Evolutionary conservation across 1,140 invertebrate species (phyloP).

Genomic region (Andricus grossulariae): DNA sequence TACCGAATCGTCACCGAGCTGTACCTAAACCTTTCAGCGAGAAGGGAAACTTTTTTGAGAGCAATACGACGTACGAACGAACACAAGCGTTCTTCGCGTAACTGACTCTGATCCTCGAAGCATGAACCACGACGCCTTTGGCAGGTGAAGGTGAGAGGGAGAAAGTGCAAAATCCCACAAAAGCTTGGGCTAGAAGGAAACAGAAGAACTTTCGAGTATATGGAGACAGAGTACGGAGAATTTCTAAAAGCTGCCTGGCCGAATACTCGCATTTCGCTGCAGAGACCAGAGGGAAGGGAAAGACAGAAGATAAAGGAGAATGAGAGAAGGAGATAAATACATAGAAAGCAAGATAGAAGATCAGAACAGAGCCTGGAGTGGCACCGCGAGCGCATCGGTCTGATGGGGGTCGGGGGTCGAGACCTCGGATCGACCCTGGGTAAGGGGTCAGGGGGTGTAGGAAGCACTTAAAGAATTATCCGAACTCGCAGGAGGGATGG

Average conservation of each 20-base stretch:
- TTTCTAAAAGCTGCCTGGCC: slow-evolving; percentile 56
- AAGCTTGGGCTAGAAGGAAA: slow-evolving; percentile 17
- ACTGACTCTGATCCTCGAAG: slow-evolving; percentile 59
- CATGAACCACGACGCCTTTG: slow-evolving; percentile 59
- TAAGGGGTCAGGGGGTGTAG: slow-evolving; percentile 61
- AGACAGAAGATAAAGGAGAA: slow-evolving; percentile 47
- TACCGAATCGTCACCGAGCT: slow-evolving; percentile 20
- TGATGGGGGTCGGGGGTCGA: slow-evolving; percentile 36
- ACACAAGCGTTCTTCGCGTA: slow-evolving; percentile 53
- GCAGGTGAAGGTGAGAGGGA: slow-evolving; percentile 49
- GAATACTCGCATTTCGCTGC: slow-evolving; percentile 55
- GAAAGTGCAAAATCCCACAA: slow-evolving; percentile 9
- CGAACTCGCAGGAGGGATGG: slow-evolving; percentile 71
- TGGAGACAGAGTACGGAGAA: slow-evolving; percentile 42
- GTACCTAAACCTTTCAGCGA: slow-evolving; percentile 29
- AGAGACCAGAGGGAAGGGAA: slow-evolving; percentile 43
- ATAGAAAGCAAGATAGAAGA: slow-evolving; percentile 1
- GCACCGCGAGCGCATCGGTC: slow-evolving; percentile 63
- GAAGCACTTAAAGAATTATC: slow-evolving; percentile 77
- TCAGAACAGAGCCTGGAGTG: slow-evolving; percentile 56
- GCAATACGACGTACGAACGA: slow-evolving; percentile 49
- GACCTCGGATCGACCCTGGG: slow-evolving; percentile 45
- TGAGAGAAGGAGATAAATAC: slow-evolving; percentile 40
- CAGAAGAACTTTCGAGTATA: slow-evolving; percentile 13
- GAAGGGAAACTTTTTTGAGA: slow-evolving; percentile 25